These are phyloP conservation scores for Rhabdornis inornatus DNA, from an alignment of 2,113 vertebrate species.

Conservation along the genomic window DNA sequence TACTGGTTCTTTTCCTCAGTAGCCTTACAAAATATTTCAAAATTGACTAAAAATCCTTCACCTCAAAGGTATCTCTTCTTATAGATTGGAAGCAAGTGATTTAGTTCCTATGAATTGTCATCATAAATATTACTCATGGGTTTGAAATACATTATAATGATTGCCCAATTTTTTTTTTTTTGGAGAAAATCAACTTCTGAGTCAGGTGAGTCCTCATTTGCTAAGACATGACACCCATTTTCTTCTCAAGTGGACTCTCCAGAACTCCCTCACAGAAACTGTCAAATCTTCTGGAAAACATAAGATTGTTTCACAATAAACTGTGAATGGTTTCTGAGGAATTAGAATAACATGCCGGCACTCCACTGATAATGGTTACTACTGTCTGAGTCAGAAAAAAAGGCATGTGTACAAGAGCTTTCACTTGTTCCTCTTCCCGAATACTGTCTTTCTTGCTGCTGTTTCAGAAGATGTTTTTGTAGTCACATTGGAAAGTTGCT, in stretches of 20 bases:
- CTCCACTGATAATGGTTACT: neutral
- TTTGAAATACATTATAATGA: neutral
- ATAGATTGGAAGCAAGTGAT: neutral
- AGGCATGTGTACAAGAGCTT: neutral
- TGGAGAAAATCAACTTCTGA: neutral
- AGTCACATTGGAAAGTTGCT: neutral
- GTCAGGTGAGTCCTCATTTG: neutral
- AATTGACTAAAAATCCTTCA: neutral
- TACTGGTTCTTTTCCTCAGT: neutral
- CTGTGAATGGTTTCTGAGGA: neutral
- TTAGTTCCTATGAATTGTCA: neutral
- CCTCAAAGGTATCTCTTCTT: neutral
- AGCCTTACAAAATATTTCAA: neutral
- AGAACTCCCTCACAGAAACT: neutral
- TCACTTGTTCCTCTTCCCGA: neutral
- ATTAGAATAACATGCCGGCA: neutral
- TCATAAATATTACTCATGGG: neutral
- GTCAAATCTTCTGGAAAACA: neutral
- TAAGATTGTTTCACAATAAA: neutral
- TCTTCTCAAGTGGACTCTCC: neutral
- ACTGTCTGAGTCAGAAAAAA: neutral
- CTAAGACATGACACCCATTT: neutral
- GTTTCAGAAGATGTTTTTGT: neutral
- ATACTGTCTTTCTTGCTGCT: neutral
- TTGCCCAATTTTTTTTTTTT: neutral